Percentiles rank a stretch among this genome's conserved stretches.
phyloP scores from a whole-genome alignment of 1,140 invertebrate genomes.

The Pararge aegeria region DNA sequence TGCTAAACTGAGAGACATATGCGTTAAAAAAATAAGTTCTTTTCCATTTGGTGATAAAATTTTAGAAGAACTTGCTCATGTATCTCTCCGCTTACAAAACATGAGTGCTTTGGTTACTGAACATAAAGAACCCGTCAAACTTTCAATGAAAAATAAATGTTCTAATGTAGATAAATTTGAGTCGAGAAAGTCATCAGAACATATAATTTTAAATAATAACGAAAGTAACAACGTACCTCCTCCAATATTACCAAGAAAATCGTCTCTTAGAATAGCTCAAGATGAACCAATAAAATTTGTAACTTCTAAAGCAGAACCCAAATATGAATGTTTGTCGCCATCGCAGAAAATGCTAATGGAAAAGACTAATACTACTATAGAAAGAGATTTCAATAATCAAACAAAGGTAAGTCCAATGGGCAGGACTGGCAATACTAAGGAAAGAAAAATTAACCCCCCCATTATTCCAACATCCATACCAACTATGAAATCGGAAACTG shows the following conservation, averaged over 20 bases:
- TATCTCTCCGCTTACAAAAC: conserved; percentile 81
- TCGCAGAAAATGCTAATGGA: conserved; percentile 82
- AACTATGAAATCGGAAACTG: conserved; percentile 64
- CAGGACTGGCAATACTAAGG: conserved; percentile 75
- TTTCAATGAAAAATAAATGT: neutral
- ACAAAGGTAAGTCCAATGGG: neutral
- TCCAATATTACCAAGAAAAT: conserved; percentile 62
- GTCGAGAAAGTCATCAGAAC: neutral
- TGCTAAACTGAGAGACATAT: conserved; percentile 74
- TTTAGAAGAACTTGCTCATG: conserved; percentile 83
- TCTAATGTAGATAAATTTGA: neutral
- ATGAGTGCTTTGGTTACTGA: conserved; percentile 44
- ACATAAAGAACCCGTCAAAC: neutral
- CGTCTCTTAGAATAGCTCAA: conserved; percentile 62
- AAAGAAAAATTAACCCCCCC: conserved; percentile 35
- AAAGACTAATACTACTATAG: conserved; percentile 63
- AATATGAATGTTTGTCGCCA: conserved; percentile 86
- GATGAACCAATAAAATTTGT: conserved; percentile 79
- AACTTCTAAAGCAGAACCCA: conserved; percentile 80
- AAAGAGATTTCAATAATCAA: conserved; percentile 9
- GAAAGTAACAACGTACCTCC: conserved; percentile 44
- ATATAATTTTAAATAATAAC: neutral
- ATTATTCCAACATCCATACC: conserved; percentile 1
- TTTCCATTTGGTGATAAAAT: conserved; percentile 84
- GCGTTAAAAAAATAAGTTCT: conserved; percentile 82